These are phyloP conservation scores for Lucilia cuprina DNA, from an alignment of 1,140 invertebrate species.

Conservation along the genomic window DNA sequence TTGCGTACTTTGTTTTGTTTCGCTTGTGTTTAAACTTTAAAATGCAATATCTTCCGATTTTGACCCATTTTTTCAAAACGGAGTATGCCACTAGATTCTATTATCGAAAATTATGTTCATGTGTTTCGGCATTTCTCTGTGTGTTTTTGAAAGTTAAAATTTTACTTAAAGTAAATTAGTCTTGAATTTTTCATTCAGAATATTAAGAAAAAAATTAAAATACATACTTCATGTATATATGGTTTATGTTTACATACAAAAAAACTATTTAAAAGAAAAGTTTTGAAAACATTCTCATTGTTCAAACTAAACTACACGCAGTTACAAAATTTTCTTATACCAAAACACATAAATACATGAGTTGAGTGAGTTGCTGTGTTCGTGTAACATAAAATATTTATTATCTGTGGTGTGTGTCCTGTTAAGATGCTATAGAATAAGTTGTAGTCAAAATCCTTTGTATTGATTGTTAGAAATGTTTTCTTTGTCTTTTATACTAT, in stretches of 20 bases:
- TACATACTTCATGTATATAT: background rate
- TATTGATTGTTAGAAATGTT: conserved; percentile 4
- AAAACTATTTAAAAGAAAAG: background rate
- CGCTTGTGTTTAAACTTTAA: too few species aligned
- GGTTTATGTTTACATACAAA: background rate
- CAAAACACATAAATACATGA: too few species aligned
- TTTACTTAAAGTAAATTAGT: background rate
- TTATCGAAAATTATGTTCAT: too few species aligned
- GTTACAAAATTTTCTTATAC: too few species aligned
- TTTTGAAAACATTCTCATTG: conserved; percentile 6
- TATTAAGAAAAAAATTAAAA: background rate
- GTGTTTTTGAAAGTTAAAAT: too few species aligned
- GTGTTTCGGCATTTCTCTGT: too few species aligned
- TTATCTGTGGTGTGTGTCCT: conserved; percentile 21
- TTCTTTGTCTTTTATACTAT: background rate
- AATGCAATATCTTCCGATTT: too few species aligned
- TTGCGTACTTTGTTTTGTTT: too few species aligned
- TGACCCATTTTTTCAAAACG: too few species aligned
- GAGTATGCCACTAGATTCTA: too few species aligned
- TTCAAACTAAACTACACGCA: background rate
- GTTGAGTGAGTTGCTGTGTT: too few species aligned
- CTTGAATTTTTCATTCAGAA: background rate
- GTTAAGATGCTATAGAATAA: background rate
- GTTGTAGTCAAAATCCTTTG: background rate
- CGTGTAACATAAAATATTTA: background rate